A percentile compares a stretch with the other conserved stretches of the same genome.
Conservation (phyloP, 2,113 vertebrate genomes). For the Turnix velox region DNA sequence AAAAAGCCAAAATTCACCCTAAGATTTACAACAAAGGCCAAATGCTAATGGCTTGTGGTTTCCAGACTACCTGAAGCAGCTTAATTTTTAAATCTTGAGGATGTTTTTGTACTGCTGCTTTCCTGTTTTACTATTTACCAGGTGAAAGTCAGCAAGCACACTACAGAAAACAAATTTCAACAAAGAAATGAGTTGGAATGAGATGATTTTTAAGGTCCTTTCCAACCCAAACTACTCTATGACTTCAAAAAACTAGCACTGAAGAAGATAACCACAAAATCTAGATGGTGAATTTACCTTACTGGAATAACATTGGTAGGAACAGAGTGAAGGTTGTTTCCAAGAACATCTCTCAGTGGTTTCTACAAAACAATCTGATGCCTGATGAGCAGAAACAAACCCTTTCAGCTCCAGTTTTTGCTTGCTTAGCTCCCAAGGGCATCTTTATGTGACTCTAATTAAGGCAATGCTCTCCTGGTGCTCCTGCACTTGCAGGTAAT, state of each 20-base stretch:
- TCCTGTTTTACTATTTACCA: not conserved
- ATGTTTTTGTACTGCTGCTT: not conserved
- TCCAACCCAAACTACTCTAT: too few species aligned
- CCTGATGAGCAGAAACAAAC: not conserved
- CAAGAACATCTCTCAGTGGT: not conserved
- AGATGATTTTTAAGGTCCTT: too few species aligned
- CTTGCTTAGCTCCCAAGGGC: slow-evolving; percentile 35
- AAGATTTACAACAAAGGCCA: not conserved
- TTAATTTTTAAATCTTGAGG: not conserved
- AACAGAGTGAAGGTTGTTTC: not conserved
- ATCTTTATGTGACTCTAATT: slow-evolving; percentile 52
- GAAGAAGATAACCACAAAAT: not conserved
- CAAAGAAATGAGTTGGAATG: too few species aligned
- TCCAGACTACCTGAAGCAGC: not conserved
- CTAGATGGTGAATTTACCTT: not conserved
- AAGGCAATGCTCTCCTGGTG: slow-evolving; percentile 40
- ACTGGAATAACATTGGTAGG: not conserved
- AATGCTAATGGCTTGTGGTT: not conserved
- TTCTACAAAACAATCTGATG: not conserved
- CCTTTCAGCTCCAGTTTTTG: slow-evolving; percentile 26
- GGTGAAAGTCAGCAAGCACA: not conserved
- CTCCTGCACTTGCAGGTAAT: slow-evolving; percentile 63
- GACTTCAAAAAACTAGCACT: not conserved
- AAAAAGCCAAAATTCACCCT: not conserved
- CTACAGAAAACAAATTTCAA: not conserved